Evolutionary conservation across 2,797 vertebrate genomes (phyloP).

Genomic region (Girardinus metallicus): DNA sequence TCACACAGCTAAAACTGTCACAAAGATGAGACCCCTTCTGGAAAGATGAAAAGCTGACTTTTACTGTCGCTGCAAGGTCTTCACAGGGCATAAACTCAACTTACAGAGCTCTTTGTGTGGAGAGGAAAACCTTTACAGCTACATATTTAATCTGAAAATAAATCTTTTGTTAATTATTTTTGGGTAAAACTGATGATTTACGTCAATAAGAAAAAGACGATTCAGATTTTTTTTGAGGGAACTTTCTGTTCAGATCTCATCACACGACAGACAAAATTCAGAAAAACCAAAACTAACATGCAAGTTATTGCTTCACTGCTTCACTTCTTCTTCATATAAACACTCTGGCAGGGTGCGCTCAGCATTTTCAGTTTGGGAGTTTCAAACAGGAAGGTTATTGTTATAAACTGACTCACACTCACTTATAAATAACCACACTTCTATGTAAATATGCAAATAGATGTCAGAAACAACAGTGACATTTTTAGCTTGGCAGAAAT

Average conservation of each 20-base stretch:
- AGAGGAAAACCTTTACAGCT: background rate
- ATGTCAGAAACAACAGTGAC: background rate
- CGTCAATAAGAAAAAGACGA: background rate
- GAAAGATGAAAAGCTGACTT: constrained; percentile 19
- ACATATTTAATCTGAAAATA: background rate
- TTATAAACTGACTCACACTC: background rate
- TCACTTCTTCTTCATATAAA: background rate
- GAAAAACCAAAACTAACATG: background rate
- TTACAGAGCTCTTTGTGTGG: background rate
- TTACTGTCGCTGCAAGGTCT: constrained; percentile 3
- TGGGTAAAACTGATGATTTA: background rate
- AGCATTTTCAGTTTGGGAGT: background rate
- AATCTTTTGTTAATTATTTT: background rate
- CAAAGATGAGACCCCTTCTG: constrained; percentile 27
- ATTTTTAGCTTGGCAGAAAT: background rate
- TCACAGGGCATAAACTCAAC: background rate
- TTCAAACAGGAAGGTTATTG: background rate
- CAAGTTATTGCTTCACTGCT: background rate
- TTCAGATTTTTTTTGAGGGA: background rate
- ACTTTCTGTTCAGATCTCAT: background rate
- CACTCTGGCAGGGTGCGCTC: background rate
- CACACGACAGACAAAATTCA: background rate
- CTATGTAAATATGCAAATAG: background rate
- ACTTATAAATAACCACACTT: background rate
- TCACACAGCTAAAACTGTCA: constrained; percentile 27